These are phyloP conservation scores for Platichthys flesus DNA, from an alignment of 2,113 vertebrate species.

Conservation along the genomic window DNA sequence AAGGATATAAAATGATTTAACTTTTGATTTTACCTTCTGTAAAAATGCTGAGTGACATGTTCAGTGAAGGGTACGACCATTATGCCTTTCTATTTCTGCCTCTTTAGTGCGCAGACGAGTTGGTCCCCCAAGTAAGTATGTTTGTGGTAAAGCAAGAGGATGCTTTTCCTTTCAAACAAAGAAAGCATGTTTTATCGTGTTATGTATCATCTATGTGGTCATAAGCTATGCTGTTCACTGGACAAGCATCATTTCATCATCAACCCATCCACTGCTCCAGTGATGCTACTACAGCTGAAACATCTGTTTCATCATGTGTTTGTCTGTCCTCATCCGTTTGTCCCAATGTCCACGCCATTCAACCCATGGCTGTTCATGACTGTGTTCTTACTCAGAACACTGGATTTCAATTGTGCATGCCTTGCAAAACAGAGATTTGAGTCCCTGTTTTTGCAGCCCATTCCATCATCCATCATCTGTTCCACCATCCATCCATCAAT, in stretches of 20 bases:
- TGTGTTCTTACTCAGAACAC: constrained; percentile 19
- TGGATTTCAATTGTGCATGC: constrained; percentile 69
- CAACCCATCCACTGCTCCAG: constrained; percentile 52
- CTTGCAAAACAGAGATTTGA: constrained; percentile 43
- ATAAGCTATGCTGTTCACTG: constrained; percentile 53
- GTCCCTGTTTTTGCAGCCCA: constrained; percentile 50
- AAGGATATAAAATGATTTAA: constrained; percentile 8
- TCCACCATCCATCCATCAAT: constrained; percentile 43
- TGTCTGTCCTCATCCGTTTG: constrained; percentile 54
- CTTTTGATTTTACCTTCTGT: constrained; percentile 1
- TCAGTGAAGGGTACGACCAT: constrained; percentile 48
- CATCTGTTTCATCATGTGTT: constrained; percentile 20
- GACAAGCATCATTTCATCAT: constrained; percentile 60
- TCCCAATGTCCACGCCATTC: constrained; percentile 36
- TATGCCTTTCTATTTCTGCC: constrained; percentile 69
- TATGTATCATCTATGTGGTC: constrained; percentile 33
- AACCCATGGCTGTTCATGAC: constrained; percentile 46
- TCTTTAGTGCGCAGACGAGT: constrained; percentile 82
- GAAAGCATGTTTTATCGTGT: constrained; percentile 68
- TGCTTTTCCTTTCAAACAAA: constrained; percentile 38
- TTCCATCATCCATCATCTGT: constrained; percentile 55
- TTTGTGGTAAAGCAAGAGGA: constrained; percentile 56
- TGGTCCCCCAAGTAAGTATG: constrained; percentile 84
- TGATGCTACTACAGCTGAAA: constrained; percentile 50
- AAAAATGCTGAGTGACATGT: constrained; percentile 39